Evolutionary conservation across 2,888 invertebrate species (phyloP).

Genomic region (Dorcus hopei): DNA sequence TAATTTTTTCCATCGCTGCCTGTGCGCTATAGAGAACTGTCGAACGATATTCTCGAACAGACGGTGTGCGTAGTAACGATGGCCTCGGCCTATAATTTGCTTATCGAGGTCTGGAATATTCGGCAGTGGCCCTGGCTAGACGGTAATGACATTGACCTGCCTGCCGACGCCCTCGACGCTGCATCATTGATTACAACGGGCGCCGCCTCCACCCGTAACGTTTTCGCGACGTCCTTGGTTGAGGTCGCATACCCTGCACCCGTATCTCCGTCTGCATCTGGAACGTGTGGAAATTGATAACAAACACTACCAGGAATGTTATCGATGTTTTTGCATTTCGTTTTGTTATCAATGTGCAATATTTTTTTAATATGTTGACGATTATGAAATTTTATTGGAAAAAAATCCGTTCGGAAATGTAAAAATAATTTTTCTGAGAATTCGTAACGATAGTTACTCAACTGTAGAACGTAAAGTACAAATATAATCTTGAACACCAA

Average conservation of each 20-base stretch:
- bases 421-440: too few species aligned
- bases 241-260: conserved; percentile 33
- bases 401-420: too few species aligned
- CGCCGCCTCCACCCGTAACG: conserved; percentile 32
- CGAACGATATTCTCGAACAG: not conserved
- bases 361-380: too few species aligned
- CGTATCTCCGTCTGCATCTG: conserved; percentile 22
- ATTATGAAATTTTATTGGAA: too few species aligned
- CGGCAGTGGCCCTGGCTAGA: conserved; percentile 28
- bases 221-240: conserved; percentile 47
- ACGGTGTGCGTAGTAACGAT: conserved; percentile 21
- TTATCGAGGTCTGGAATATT: conserved; percentile 19
- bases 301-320: too few species aligned
- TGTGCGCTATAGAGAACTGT: too few species aligned
- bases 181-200: conserved; percentile 33
- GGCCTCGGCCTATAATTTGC: conserved; percentile 46
- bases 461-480: too few species aligned
- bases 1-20: too few species aligned
- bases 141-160: conserved; percentile 54
- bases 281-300: not conserved
- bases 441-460: too few species aligned
- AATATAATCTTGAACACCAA: not conserved
- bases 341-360: too few species aligned
- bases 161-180: conserved; percentile 42
- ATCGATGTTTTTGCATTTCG: too few species aligned